A percentile compares a stretch with the other conserved stretches of the same genome.
phyloP scores from a whole-genome alignment of 2,113 vertebrate species.

The Pteruthius melanotis region DNA sequence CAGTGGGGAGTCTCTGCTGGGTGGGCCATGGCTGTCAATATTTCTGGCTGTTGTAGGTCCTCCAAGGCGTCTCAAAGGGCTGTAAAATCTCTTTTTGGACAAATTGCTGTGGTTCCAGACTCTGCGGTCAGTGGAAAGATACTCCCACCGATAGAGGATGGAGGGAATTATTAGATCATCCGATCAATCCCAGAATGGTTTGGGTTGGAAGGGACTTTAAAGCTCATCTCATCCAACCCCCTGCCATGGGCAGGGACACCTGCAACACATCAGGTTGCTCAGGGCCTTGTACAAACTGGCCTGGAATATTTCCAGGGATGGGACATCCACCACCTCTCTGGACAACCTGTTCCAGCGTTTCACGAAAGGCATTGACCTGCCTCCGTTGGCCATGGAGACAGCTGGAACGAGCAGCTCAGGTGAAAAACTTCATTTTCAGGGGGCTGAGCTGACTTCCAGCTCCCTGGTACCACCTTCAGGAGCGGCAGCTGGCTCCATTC shows the following conservation, averaged over 20 bases:
- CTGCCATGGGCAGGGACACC: not conserved
- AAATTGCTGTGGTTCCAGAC: not conserved
- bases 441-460: not conserved
- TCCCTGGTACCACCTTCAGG: not conserved
- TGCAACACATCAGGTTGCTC: not conserved
- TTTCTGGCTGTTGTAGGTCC: not conserved
- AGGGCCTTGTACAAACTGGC: not conserved
- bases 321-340: not conserved
- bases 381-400: accelerated
- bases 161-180: not conserved
- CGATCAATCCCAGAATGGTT: not conserved
- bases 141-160: accelerated
- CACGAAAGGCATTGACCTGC: not conserved
- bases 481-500: not conserved
- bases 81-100: not conserved
- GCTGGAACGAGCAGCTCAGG: accelerated
- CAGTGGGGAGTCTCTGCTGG: not conserved
- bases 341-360: not conserved
- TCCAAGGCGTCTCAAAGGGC: not conserved
- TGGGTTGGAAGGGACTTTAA: not conserved
- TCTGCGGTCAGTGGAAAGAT: not conserved
- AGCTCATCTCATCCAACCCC: not conserved
- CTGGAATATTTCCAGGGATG: not conserved
- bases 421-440: not conserved
- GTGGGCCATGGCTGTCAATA: accelerated